Evolutionary conservation across 2,797 vertebrate species (phyloP).

Genomic region (Enteromius viviparus): DNA sequence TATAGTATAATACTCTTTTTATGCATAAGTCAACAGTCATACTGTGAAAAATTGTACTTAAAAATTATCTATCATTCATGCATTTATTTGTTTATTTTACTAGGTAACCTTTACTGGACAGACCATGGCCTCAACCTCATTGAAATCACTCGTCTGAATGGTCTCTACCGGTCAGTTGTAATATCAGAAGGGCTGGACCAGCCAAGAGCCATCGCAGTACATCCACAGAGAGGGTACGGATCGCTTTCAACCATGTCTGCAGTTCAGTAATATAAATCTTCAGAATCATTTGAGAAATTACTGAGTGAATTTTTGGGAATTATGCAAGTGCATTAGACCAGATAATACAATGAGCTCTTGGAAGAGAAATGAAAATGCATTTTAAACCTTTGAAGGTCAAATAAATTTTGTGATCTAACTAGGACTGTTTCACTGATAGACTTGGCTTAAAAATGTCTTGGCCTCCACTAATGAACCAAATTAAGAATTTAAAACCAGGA

Average conservation of each 20-base stretch:
- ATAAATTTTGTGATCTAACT: constrained; percentile 8
- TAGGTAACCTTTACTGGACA: constrained; percentile 98
- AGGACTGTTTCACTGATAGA: background rate
- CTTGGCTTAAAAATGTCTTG: constrained; percentile 22
- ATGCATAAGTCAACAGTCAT: background rate
- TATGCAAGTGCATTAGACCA: constrained; percentile 22
- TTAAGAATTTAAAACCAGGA: constrained; percentile 16
- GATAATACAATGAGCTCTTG: constrained; percentile 35
- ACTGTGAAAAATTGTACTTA: background rate
- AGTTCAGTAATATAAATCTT: constrained; percentile 35
- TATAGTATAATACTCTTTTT: background rate
- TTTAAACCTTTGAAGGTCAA: constrained; percentile 27
- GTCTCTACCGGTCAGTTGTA: constrained; percentile 92
- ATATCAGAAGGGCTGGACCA: constrained; percentile 95
- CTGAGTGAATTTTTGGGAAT: constrained; percentile 5
- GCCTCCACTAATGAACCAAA: constrained; percentile 17
- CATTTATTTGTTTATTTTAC: background rate
- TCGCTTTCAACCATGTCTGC: constrained; percentile 5
- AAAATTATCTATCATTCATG: background rate
- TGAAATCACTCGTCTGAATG: constrained; percentile 93
- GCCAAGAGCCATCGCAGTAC: constrained; percentile 91
- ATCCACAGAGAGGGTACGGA: constrained; percentile 93
- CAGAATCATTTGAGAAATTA: constrained; percentile 26
- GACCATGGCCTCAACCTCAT: constrained; percentile 97
- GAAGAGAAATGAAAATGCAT: constrained; percentile 15